phyloP scores from a whole-genome alignment of 2,797 vertebrate genomes.

The Girardinus metallicus region DNA sequence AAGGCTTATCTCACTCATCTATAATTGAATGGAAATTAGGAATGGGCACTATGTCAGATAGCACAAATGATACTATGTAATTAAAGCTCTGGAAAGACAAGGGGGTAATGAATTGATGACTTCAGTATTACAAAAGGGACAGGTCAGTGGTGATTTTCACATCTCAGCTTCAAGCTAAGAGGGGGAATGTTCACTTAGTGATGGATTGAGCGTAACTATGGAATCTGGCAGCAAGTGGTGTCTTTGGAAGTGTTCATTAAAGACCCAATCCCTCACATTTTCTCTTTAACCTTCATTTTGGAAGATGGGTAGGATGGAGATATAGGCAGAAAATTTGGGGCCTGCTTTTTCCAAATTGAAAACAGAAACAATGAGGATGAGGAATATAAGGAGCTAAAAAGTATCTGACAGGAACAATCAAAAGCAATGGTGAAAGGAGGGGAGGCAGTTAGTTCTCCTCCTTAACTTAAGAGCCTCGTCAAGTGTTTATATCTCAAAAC shows the following conservation, averaged over 20 bases:
- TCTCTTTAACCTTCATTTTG: slow-evolving; percentile 25
- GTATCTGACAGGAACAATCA: not conserved
- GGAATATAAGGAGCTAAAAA: not conserved
- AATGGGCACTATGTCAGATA: slow-evolving; percentile 55
- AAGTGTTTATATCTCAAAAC: too few species aligned
- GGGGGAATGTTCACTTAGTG: slow-evolving; percentile 52
- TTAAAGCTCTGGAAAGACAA: slow-evolving; percentile 59
- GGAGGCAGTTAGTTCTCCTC: too few species aligned
- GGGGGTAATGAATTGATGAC: slow-evolving; percentile 50
- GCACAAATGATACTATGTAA: slow-evolving; percentile 64
- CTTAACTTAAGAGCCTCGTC: too few species aligned
- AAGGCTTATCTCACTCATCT: slow-evolving; percentile 60
- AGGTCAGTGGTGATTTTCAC: slow-evolving; percentile 53
- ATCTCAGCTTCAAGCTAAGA: slow-evolving; percentile 51
- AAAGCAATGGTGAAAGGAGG: not conserved
- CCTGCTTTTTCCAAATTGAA: not conserved
- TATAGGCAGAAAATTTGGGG: not conserved
- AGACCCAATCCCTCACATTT: slow-evolving; percentile 59
- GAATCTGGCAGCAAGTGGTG: slow-evolving; percentile 63
- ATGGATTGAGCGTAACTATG: slow-evolving; percentile 62
- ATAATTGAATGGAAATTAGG: slow-evolving; percentile 51
- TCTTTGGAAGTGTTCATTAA: slow-evolving; percentile 67
- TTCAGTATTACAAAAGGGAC: slow-evolving; percentile 53
- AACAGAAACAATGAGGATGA: not conserved
- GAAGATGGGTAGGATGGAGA: not conserved